Percentiles rank a stretch among this genome's conserved stretches.
phyloP scores from a whole-genome alignment of 2,888 invertebrate species.

The Pyrocoelia pectoralis region DNA sequence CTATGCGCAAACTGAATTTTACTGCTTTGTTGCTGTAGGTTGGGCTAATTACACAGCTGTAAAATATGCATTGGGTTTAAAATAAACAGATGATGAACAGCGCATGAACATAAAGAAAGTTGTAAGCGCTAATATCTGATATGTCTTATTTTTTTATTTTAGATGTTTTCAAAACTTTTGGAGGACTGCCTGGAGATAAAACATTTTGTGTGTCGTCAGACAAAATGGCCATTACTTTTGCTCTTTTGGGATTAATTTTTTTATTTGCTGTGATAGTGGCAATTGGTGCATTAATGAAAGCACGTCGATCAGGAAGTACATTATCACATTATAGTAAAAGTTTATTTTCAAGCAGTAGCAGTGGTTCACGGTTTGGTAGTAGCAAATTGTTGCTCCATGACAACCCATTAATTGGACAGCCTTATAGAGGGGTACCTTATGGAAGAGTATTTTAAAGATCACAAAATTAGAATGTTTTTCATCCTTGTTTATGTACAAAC shows the following conservation, averaged over 20 bases:
- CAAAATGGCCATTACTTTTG: slow-evolving; percentile 79
- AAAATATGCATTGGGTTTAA: no score
- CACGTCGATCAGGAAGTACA: slow-evolving; percentile 64
- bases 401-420: slow-evolving; percentile 67
- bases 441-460: slow-evolving; percentile 39
- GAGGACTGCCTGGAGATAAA: slow-evolving; percentile 64
- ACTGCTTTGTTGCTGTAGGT: no score
- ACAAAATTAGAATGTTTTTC: neutral
- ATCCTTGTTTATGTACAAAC: no score
- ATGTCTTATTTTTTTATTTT: neutral
- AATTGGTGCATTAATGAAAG: slow-evolving; percentile 70
- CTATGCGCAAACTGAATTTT: no score
- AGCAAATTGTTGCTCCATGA: slow-evolving; percentile 69
- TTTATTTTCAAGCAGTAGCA: slow-evolving; percentile 68
- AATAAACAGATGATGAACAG: no score
- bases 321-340: slow-evolving; percentile 70
- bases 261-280: slow-evolving; percentile 75
- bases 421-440: slow-evolving; percentile 37
- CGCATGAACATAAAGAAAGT: no score
- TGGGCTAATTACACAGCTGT: no score
- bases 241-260: slow-evolving; percentile 75
- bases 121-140: no score
- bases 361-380: slow-evolving; percentile 67
- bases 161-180: slow-evolving; percentile 43
- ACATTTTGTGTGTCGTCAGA: slow-evolving; percentile 78